phyloP scores from a whole-genome alignment of 1,140 invertebrate genomes.

The Contarinia nasturtii region DNA sequence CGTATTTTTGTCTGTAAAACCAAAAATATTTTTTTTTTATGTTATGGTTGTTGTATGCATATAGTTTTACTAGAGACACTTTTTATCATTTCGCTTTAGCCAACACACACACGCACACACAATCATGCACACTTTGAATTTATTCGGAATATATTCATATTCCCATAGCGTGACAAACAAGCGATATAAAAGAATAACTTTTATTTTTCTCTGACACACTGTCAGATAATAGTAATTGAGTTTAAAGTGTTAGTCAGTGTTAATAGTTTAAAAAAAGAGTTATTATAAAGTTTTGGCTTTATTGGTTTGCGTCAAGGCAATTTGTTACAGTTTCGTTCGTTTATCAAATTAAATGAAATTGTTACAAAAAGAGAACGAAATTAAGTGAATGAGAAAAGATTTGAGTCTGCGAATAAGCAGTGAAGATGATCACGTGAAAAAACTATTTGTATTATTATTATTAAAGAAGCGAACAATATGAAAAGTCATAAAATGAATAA shows the following conservation, averaged over 20 bases:
- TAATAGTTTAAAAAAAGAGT: not conserved
- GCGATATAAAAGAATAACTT: too few species aligned
- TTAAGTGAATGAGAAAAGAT: conserved; percentile 1
- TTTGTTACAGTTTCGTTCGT: not conserved
- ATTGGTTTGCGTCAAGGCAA: too few species aligned
- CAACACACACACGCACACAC: too few species aligned
- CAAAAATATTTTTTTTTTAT: conserved; percentile 13
- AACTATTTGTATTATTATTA: not conserved
- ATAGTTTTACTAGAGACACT: too few species aligned
- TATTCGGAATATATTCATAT: too few species aligned
- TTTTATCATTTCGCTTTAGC: not conserved
- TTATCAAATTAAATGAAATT: not conserved
- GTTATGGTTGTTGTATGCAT: too few species aligned
- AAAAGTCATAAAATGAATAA: conserved; percentile 1
- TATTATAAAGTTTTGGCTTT: too few species aligned
- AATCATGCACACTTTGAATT: too few species aligned
- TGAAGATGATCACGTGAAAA: not conserved
- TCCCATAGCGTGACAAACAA: too few species aligned
- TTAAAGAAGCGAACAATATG: not conserved
- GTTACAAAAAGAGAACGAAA: conserved; percentile 2
- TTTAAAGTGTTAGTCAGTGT: too few species aligned
- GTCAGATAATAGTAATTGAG: too few species aligned
- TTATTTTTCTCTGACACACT: too few species aligned
- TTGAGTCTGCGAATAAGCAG: not conserved
- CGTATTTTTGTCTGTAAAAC: conserved; percentile 47